Base-by-base conservation (phyloP, 2,797 vertebrate genomes). In the Malurus splendens region DNA sequence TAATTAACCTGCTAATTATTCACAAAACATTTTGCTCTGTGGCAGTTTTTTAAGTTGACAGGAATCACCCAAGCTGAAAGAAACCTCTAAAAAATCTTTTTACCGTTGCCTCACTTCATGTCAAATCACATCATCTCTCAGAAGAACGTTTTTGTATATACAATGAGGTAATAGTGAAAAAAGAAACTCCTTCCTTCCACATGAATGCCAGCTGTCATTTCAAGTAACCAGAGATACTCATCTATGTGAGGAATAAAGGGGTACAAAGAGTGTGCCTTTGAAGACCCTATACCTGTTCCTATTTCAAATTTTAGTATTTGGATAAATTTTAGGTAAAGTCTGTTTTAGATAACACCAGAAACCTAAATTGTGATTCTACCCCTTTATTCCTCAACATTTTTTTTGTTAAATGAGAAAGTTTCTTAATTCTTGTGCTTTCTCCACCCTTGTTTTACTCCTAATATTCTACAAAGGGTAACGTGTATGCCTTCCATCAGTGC, bases 1-100 rank as follows among this genome's bases (percentile, higher is more conserved):
- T 95, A 95, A 94, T 95, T 95, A 96, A 95, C 90, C 85, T 95
- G 95, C 93, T 95, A 96, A 96, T 94, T 95, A 95, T 89, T 88
- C 93, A 85, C 78, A 88, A 95, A 94, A 55, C 93, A 90, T 92
- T 92, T 91, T 93, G 87, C 82, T 89, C 62, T 60, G 22, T 88
- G 56, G 70, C 0, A 13, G 60, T 78, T 92, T 92, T 5, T 0
- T 87, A 89, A 94, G 24, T 38, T 93, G 94, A 94, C 93, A 95
- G 92, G 88, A 95, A 83, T 94, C 90, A 94, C 59, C 50, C 86
- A 92, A 92, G 89, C 95, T 94, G 93, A 95, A 95, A 76, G 73
- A 89, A 92, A 88, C 52, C 62, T 86, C 78, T 86, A 93, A 94
- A 90, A 83, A 79, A 44, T 84, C 75, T 89, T 92, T 84, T 89